Conservation (phyloP, 92 coral and sea anemone genomes). For the Epizoanthus scotinus region DNA sequence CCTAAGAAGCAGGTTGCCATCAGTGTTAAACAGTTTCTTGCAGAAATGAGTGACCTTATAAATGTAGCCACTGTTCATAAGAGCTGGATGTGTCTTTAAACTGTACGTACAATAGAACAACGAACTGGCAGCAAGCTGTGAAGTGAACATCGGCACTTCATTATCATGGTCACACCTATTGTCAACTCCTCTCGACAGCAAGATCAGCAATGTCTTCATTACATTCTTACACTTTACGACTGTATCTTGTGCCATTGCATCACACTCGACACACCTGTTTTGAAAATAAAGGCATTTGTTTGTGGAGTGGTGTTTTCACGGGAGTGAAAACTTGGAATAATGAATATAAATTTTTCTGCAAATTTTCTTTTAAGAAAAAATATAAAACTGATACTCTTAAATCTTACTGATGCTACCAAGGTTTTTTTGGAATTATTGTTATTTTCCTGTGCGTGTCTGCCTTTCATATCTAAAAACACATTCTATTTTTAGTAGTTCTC, state of each 20-base stretch:
- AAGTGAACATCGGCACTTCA: background rate
- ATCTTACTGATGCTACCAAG: too few species aligned
- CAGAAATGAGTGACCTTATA: background rate
- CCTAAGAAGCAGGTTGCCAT: conserved; percentile 14
- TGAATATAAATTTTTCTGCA: too few species aligned
- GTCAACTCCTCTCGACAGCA: conserved; percentile 5
- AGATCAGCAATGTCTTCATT: background rate
- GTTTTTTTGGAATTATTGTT: too few species aligned
- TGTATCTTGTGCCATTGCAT: conserved; percentile 8
- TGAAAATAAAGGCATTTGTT: background rate
- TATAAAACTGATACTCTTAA: too few species aligned
- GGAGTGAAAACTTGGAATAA: too few species aligned
- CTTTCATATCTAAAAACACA: too few species aligned
- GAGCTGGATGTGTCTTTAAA: background rate
- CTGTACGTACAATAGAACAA: conserved; percentile 11
- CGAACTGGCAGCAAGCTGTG: conserved; percentile 13
- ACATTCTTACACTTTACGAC: background rate
- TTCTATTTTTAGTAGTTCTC: too few species aligned
- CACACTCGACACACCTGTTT: conserved; percentile 8
- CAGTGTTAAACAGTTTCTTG: background rate
- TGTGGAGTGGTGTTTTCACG: too few species aligned
- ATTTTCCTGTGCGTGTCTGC: too few species aligned
- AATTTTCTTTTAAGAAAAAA: too few species aligned
- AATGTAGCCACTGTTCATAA: background rate
- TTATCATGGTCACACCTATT: background rate